Conservation (phyloP, 2,113 vertebrate genomes). For the Crotalus viridis region DNA sequence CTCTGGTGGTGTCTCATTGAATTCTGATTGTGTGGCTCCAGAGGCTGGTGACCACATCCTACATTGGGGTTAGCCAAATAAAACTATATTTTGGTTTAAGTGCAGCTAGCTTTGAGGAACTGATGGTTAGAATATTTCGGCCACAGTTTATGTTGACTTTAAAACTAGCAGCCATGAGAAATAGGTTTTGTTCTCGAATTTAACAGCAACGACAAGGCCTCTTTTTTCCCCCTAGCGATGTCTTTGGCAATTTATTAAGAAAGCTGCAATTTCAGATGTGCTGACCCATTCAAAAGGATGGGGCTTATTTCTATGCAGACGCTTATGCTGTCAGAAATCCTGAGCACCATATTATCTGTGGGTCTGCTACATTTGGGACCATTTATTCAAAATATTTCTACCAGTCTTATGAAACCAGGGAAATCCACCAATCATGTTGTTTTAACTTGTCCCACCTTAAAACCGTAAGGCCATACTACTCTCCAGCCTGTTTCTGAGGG, state of each 20-base stretch:
- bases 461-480: neutral
- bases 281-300: neutral
- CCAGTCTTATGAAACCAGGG: neutral
- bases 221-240: neutral
- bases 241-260: slow-evolving; percentile 26
- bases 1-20: slow-evolving; percentile 65
- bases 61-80: slow-evolving; percentile 79
- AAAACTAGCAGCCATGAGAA: slow-evolving; percentile 66
- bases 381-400: neutral
- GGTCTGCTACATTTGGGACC: neutral
- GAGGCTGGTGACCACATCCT: slow-evolving; percentile 79
- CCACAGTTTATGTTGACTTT: slow-evolving; percentile 78
- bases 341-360: neutral
- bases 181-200: slow-evolving; percentile 60
- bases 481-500: neutral
- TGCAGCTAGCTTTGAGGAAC: slow-evolving; percentile 75
- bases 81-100: slow-evolving; percentile 76
- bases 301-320: neutral
- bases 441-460: neutral
- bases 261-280: neutral
- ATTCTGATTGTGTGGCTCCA: slow-evolving; percentile 75
- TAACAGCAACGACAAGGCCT: slow-evolving; percentile 42
- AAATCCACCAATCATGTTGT: neutral
- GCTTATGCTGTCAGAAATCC: slow-evolving; percentile 31
- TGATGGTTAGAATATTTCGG: slow-evolving; percentile 72